Base-by-base conservation (phyloP, 2,797 vertebrate species). In the Stomatorhinus walkeri region DNA sequence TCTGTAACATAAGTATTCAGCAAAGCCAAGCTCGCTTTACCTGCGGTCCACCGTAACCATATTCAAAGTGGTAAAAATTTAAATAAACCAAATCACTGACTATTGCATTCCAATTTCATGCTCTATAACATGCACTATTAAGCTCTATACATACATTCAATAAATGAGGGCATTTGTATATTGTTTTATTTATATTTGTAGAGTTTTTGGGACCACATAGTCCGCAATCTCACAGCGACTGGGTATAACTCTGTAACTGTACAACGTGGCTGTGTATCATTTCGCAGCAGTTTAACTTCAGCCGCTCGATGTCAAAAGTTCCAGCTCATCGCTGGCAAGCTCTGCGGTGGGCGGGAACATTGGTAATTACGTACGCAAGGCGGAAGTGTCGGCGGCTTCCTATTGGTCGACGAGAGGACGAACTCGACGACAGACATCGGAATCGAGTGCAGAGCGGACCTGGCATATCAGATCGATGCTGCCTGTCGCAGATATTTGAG, bases 311-410 rank as follows among this genome's bases (percentile, higher is more conserved):
- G 84, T 86, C 84, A 86, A 56, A 86, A 86, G 84, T 6, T 86
- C 84, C 84, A 86, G 52, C 84, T 86, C 84, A 86, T 49, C 51
- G 24, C 85, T 56, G 85, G 85, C 85, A 56, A 54, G 49, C 49
- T 40, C 8, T 19, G 2, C 3, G 81, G 12, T 54, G 52, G 85
- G 51, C 52, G 85, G 19, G 51, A 40, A 79, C 72, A 19, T 79
- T 19, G 12, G 28, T 19, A 19, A 43, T n/a, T 19, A 79, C 72
- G 36, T 19, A 9, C 1, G 4, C 52, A 36, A n/a, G 12, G 52
- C 51, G 49, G 28, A 51, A 54, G 85, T 56, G 85, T 3, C 85
- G 14, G 24, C 14, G 16, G 52, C 52, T 87, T 3, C 28, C 32
- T 87, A 54, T 40, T 87, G 52, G 49, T 14, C 28, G 32, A 32